Conservation (phyloP, 2,888 invertebrate species). For the Microctonus aethiopoides region DNA sequence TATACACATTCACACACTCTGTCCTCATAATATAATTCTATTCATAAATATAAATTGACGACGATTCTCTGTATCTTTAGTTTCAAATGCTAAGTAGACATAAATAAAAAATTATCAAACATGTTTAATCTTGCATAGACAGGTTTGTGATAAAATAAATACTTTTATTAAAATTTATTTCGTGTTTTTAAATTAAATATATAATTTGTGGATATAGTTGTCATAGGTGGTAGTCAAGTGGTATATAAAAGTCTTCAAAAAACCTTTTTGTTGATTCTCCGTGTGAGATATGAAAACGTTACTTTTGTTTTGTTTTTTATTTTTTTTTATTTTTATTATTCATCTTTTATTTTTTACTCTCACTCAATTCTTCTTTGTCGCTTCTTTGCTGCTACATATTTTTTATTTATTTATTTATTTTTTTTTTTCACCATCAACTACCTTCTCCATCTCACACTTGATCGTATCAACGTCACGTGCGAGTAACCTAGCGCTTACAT, state of each 20-base stretch:
- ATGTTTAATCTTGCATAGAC: too few relatives aligned
- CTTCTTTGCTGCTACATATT: background rate
- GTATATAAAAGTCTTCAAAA: slow-evolving; percentile 4
- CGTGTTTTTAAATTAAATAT: background rate
- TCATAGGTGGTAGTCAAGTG: slow-evolving; percentile 18
- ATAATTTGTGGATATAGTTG: background rate
- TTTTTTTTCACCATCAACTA: background rate
- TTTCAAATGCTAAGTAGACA: slow-evolving; percentile 7
- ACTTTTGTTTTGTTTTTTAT: too few relatives aligned
- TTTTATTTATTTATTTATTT: background rate
- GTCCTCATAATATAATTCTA: slow-evolving; percentile 34
- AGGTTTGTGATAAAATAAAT: background rate
- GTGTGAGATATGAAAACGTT: too few relatives aligned
- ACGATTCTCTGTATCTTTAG: slow-evolving; percentile 27
- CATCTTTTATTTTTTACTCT: too few relatives aligned
- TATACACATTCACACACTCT: background rate
- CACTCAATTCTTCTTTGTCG: background rate
- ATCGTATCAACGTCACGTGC: slow-evolving; percentile 39
- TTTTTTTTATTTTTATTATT: too few relatives aligned
- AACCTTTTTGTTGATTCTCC: background rate
- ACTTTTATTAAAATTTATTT: too few relatives aligned
- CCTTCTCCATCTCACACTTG: slow-evolving; percentile 13
- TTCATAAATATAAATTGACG: slow-evolving; percentile 50
- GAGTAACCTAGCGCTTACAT: slow-evolving; percentile 23
- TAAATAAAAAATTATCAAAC: background rate